Evolutionary conservation across 2,797 vertebrate genomes (phyloP), one percentile per base, ranked within the genome.

Genomic region (Rhinella marina): DNA sequence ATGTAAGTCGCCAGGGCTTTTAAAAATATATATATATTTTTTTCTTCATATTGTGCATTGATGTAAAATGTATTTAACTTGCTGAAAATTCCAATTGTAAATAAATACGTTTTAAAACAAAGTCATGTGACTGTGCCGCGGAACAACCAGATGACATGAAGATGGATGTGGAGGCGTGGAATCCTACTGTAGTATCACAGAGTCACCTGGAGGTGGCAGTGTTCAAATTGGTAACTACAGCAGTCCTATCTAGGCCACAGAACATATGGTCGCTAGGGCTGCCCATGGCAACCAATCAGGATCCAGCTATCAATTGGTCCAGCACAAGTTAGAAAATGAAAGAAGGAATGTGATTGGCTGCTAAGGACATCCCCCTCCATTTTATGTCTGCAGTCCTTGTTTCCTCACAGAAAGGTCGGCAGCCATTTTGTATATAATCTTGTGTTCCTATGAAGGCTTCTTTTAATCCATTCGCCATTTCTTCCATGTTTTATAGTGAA

Each of bases 101-200:
- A 76, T 85, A 76, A 85, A 85, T n/a, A 13, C 5, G 21, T 83
- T 57, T 84, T 73, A 61, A 75, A 59, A 41, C n/a, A 59, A 7
- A 21, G 23, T 57, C 32, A 75, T 25, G 12, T 73, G 19, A 68
- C 41, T 27, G 54, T 5, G 48, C 11, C n/a, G 13, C 8, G 56
- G 5, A 41, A 41, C 41, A 6, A 41, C 57, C 8, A 8, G 13
- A 25, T 80, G 11, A 76, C 9, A 48, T n/a, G 0, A n/a, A 52
- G 21, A 57, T 17, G 11, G 52, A 14, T 41, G 41, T 41, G 52
- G 52, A 54, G 14, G 2, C 56, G 4, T 16, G 56, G 16, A 73
- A 72, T 73, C 73, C 23, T 8, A 27, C 16, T 19, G 56, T 21
- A 70, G 6, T 29, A 52, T 25, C 25, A 52, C 16, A 11, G n/a